Evolutionary conservation across 2,797 vertebrate species (phyloP), one percentile per base, ranked within the genome.

Genomic region (Nyctalus aviator): DNA sequence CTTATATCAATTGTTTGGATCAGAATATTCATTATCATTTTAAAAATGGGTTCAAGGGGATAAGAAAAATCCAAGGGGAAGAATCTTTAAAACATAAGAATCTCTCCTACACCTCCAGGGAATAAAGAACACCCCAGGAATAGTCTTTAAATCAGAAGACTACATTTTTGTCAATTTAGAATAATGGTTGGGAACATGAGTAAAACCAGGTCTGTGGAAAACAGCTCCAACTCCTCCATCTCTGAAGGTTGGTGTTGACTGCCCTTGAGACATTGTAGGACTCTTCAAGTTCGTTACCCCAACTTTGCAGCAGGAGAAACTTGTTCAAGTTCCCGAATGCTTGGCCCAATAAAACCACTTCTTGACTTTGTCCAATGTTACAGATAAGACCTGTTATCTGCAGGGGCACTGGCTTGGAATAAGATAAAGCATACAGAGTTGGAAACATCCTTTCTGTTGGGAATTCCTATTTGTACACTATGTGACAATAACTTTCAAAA

Each of bases 391-490:
- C 35, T 75, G 59, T 4, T 90, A 94, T 81, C 62, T 83, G 87
- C 27, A 81, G 89, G 71, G 89, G 46, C 66, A 12, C n/a, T 96
- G 96, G 88, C 41, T 18, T 32, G 87, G 68, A 88, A 59, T 75
- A 79, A 79, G 84, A 91, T 37, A 53, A 94, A 91, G 50, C 66
- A 72, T 20, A 93, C 30, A 59, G 59, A 71, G n/a, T n/a, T 64
- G 72, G 2, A 64, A 92, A 82, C 64, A 37, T 69, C 89, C 76
- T 86, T 85, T 41, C 83, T 25, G 3, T 12, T 53, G 55, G 55
- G 79, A 15, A 73, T 77, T 90, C 91, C 89, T 90, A 46, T 84
- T 79, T 91, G 82, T 32, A 95, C 32, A 95, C 11, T 44, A 20
- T 0, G 2, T 37, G 64, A 37, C 32, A 46, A 20, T 73, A 79